Base-by-base conservation (phyloP, 2,888 invertebrate species). In the Lathronympha strigana region DNA sequence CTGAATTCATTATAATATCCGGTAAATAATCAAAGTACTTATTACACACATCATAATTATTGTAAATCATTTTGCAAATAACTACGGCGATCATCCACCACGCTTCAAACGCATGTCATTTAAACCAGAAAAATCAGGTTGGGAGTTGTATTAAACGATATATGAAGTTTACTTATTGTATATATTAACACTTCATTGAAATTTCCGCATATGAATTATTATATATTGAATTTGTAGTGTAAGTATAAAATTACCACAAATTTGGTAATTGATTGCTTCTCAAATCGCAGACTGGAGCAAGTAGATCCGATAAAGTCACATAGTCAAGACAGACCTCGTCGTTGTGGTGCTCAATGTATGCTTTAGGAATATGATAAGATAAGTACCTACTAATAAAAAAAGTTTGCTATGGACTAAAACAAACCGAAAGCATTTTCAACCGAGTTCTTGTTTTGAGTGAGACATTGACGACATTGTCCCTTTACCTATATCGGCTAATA, bases 81-180 rank as follows among this genome's bases (percentile, higher is more conserved):
- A 38, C 8, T 17, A 43, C 25, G 6, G 9, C 19, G 47, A 21
- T 31, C 57, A 57, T 17, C 6, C 13, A 28, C 17, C 62, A 63
- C 54, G 54, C 25, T 1, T n/a, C 3, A 3, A 47, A 19, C 47
- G n/a, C 62, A 55, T 63, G 62, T 25, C 19, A 23, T 4, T 2
- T 13, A 25, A 54, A 55, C 62, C 47, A 47, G 62, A 49, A 28
- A 55, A 25, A 8, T 28, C 54, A 3, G 21, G 62, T 47, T 19
- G 15, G 0, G 43, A 15, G 36, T 21, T 11, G 11, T 15, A 40
- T 9, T 17, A 17, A 61, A 28, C 51, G 31, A 57, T 17, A 8
- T 6, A 25, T 15, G 17, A 47, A 28, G 17, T 21, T 21, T 8
- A 11, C 40, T 31, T 33, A 40, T 15, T 43, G 33, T 43, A 45